Percentiles rank a stretch among this genome's conserved stretches.
phyloP scores from a whole-genome alignment of 2,888 invertebrate species.

The Aporophyla lueneburgensis region DNA sequence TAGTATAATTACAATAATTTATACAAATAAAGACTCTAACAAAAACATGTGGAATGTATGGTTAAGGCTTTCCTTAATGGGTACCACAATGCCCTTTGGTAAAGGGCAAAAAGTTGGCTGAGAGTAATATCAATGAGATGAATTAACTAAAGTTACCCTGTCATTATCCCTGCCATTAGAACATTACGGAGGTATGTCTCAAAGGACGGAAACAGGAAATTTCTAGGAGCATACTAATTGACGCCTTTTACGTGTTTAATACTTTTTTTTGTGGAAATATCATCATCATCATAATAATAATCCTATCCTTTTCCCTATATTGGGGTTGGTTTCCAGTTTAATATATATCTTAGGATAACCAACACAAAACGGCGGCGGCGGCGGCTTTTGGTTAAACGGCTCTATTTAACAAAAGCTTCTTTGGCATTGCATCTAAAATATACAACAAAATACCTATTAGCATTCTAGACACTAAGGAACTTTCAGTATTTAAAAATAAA shows the following conservation, averaged over 20 bases:
- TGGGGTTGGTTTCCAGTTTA: too few relatives aligned
- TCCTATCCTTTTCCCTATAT: too few relatives aligned
- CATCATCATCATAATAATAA: too few relatives aligned
- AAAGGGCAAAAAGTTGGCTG: conserved; percentile 6
- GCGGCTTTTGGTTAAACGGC: too few relatives aligned
- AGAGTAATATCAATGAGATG: conserved; percentile 24
- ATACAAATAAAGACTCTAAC: conserved; percentile 1
- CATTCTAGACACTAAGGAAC: too few relatives aligned
- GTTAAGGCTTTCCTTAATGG: conserved; percentile 3
- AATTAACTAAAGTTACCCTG: background rate
- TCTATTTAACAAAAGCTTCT: too few relatives aligned
- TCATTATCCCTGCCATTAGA: conserved; percentile 7
- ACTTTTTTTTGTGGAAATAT: background rate
- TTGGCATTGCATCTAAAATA: too few relatives aligned
- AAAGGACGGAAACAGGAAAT: background rate
- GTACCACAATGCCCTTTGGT: background rate
- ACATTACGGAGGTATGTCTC: background rate
- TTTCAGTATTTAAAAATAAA: too few relatives aligned
- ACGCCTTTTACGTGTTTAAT: background rate
- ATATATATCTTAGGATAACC: too few relatives aligned
- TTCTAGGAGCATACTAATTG: background rate
- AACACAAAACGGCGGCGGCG: too few relatives aligned
- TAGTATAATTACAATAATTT: background rate
- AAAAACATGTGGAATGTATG: conserved; percentile 37
- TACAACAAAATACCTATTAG: too few relatives aligned